Evolutionary conservation across 2,113 vertebrate genomes (phyloP), one percentile per base, ranked within the genome.

Genomic region (Saguinus midas): DNA sequence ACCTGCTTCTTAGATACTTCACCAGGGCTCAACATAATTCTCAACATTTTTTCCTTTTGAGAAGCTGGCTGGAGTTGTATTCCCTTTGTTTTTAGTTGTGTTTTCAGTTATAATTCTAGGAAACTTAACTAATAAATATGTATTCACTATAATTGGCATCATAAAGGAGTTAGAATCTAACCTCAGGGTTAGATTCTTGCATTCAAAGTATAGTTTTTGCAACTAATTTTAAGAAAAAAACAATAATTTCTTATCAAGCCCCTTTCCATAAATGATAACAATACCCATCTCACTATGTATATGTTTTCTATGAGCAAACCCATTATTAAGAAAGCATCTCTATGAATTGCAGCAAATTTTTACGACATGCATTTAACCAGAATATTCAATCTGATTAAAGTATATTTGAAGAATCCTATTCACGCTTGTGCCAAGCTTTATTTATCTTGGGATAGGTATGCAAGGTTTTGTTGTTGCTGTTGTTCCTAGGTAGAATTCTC

Each of bases 321-420:
- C 9, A 48, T 32, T 12, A 21, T 70, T 21, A 90, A 78, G 37
- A 76, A 90, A 85, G 27, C 0, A 16, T 72, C 1, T 86, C 81
- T 90, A 78, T 55, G 17, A 78, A 9, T 55, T 90, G 3, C 8
- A 50, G 29, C 32, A 20, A 14, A 3, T 85, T 45, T 50, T 50
- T 64, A 86, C 50, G 83, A 52, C 7, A 48, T 48, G 18, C 0
- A 82, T 48, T 79, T 90, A 73, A 89, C 86, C 3, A 94, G 94
- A 97, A 94, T 92, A 73, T 50, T 87, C n/a, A 86, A 6, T 94
- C 3, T 45, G 13, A 35, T 11, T 52, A 66, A 95, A 87, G 61
- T 75, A 43, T 32, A 88, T 87, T 57, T 72, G 25, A 92, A 86
- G 11, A 72, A 14, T 87, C 6, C 12, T 37, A 81, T 89, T 87